Evolutionary conservation across 1,140 invertebrate genomes (phyloP), one percentile per base, ranked within the genome.

Genomic region (Gryllus bimaculatus): DNA sequence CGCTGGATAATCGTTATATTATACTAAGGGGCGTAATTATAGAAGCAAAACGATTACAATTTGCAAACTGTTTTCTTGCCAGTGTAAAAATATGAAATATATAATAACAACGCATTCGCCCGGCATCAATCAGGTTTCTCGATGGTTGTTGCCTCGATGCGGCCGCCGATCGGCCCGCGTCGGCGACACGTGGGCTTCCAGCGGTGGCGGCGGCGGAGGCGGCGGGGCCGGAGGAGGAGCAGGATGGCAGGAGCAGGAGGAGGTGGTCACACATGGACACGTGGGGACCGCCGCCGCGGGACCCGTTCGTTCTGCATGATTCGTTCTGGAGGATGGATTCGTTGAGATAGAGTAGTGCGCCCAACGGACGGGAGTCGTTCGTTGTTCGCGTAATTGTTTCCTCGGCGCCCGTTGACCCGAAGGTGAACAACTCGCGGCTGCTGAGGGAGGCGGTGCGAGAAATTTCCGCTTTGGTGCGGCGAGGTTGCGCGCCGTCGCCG

Each of bases 31-130:
- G 54, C 54, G 54, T 66, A 66, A 66, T 66, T 66, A 66, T 66
- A 66, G 54, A 66, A 66, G 54, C 54, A 66, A 66, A 66, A 66
- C 54, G 54, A 66, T 66, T 66, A 66, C 54, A 66, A 66, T 66
- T 66, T 66, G 54, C 54, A 66, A 66, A 66, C 54, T 66, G 54
- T 66, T 66, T 66, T 66, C 54, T 66, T 66, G 54, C 54, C 54
- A 10, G 54, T 66, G 54, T 66, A 66, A 66, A 66, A 66, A 66
- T 66, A 66, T 66, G 54, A 66, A 66, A 66, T 66, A 66, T 66
- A 66, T 66, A 66, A 66, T 66, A 66, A 66, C 54, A 18, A 66
- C 54, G 54, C 54, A 66, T 66, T 66, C 54, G 54, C 54, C 54
- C 18, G 54, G 54, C 54, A 66, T 66, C 54, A 66, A 66, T 66